phyloP scores from a whole-genome alignment of 2,888 invertebrate species.

The Anodontia alba region DNA sequence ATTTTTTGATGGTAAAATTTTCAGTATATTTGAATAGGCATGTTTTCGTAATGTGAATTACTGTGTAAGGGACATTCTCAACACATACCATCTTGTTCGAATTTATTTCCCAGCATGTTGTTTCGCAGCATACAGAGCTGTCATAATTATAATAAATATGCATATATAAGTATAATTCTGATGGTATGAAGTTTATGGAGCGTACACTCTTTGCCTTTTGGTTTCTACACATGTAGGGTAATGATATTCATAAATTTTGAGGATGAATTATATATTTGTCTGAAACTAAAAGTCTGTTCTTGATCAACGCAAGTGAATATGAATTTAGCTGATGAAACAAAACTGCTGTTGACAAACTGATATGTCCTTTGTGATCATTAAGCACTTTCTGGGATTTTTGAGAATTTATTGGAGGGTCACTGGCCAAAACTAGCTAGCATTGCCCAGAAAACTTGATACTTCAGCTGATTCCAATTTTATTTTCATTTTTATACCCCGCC shows the following conservation, averaged over 20 bases:
- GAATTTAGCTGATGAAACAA: neutral
- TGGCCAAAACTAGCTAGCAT: too few species aligned
- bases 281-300: neutral
- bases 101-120: slow-evolving; percentile 1
- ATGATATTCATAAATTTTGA: slow-evolving; percentile 7
- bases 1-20: too few species aligned
- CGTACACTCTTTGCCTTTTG: slow-evolving; percentile 5
- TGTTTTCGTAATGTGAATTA: too few species aligned
- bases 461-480: too few species aligned
- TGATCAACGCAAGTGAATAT: neutral
- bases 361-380: too few species aligned
- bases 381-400: too few species aligned
- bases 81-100: neutral
- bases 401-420: too few species aligned
- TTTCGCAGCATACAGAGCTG: neutral
- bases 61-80: too few species aligned
- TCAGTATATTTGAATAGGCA: too few species aligned
- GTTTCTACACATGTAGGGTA: slow-evolving; percentile 9
- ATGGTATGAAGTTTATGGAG: slow-evolving; percentile 15
- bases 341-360: too few species aligned
- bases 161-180: neutral
- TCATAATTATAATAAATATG: slow-evolving; percentile 17
- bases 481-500: too few species aligned
- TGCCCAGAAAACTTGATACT: too few species aligned
- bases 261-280: slow-evolving; percentile 1